Conservation (phyloP, 2,797 vertebrate genomes). For the Chiloscyllium punctatum region DNA sequence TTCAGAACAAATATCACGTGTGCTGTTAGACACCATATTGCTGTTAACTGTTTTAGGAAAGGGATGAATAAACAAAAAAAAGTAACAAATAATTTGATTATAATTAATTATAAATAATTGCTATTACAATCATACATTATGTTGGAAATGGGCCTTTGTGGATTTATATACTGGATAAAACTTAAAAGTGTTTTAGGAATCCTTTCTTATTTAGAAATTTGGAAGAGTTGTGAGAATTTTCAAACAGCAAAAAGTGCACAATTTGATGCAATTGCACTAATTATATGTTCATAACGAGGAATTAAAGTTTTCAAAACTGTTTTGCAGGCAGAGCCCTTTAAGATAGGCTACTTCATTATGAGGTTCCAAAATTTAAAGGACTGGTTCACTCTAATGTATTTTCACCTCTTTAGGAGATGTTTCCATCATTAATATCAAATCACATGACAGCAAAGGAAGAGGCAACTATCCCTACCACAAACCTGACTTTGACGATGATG, state of each 20-base stretch:
- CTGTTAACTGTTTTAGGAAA: background rate
- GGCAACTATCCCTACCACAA: slow-evolving; percentile 58
- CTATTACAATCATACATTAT: background rate
- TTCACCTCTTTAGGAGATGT: slow-evolving; percentile 52
- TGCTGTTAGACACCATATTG: background rate
- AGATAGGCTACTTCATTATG: background rate
- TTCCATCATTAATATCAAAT: slow-evolving; percentile 51
- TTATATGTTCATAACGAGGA: background rate
- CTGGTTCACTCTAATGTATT: background rate
- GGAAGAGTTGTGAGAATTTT: background rate
- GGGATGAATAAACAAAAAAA: background rate
- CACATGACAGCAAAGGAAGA: slow-evolving; percentile 55
- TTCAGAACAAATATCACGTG: background rate
- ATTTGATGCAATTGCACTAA: background rate
- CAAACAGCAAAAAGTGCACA: background rate
- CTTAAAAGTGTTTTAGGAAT: background rate
- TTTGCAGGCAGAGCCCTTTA: background rate
- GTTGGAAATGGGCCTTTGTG: background rate
- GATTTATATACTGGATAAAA: no score
- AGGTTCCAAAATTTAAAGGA: background rate
- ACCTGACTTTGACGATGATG: slow-evolving; percentile 60
- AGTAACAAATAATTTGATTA: background rate
- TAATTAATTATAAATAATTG: background rate
- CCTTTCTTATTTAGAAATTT: background rate
- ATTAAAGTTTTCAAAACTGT: background rate